Evolutionary conservation across 2,113 vertebrate species (phyloP).

Genomic region (Megaceryle maxima): DNA sequence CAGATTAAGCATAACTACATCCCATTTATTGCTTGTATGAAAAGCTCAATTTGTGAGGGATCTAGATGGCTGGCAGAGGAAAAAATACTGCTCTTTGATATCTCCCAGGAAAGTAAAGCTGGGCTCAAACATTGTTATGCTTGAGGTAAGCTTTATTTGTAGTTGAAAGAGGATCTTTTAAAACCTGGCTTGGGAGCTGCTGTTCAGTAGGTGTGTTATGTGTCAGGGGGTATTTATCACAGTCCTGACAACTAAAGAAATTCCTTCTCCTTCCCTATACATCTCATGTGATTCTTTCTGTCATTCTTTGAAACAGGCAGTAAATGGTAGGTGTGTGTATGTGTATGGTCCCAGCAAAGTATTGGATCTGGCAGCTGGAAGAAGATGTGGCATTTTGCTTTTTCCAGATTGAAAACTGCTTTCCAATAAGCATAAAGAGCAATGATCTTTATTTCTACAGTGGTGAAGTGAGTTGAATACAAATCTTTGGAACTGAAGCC

Average conservation of each 20-base stretch:
- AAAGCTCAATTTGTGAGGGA: neutral
- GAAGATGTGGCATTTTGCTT: conserved; percentile 50
- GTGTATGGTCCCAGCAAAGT: neutral
- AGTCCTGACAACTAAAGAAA: neutral
- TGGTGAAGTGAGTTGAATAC: conserved; percentile 53
- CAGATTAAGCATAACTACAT: neutral
- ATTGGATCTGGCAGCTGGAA: conserved; percentile 41
- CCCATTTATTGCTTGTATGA: neutral
- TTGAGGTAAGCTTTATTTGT: neutral
- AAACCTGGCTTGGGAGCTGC: neutral
- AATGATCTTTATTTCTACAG: conserved; percentile 58
- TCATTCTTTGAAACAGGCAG: conserved; percentile 1
- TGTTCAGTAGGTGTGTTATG: neutral
- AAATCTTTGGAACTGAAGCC: conserved; percentile 57
- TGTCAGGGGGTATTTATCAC: neutral
- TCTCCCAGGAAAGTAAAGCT: neutral
- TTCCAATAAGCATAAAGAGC: conserved; percentile 67
- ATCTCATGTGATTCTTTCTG: neutral
- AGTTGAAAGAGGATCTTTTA: neutral
- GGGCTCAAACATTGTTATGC: neutral
- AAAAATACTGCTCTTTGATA: neutral
- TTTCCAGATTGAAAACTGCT: conserved; percentile 53
- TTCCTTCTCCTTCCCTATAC: neutral
- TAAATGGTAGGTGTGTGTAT: conserved; percentile 18
- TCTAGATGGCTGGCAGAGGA: neutral